These are phyloP conservation scores for Hydroisotoma schaefferi DNA, from an alignment of 2,888 invertebrate genomes.

Conservation along the genomic window DNA sequence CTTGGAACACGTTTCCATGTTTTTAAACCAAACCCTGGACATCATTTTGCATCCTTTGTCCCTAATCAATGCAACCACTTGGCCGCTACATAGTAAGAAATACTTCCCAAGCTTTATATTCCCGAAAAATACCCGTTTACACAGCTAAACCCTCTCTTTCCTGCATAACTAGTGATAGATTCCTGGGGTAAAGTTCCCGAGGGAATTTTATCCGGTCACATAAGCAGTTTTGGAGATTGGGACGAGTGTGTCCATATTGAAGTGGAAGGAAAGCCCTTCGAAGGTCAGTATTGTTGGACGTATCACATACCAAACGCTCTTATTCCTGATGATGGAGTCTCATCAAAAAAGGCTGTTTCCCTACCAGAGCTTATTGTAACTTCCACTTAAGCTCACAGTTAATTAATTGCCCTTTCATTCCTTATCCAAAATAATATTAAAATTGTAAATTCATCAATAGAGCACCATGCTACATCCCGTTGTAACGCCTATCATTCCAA, in stretches of 20 bases:
- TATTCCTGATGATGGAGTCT: not conserved
- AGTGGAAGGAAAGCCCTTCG: not conserved
- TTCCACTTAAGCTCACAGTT: not conserved
- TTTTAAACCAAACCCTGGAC: not conserved
- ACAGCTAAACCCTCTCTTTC: not conserved
- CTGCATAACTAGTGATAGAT: constrained; percentile 39
- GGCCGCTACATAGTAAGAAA: constrained; percentile 10
- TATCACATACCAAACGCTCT: constrained; percentile 1
- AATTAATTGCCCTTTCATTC: not conserved
- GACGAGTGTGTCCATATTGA: constrained; percentile 22
- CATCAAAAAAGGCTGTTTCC: not conserved
- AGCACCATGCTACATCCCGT: not conserved
- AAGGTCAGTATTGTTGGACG: constrained; percentile 2
- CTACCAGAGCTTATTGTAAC: not conserved
- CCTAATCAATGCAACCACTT: not conserved
- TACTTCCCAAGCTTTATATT: not conserved
- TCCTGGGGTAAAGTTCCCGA: constrained; percentile 30
- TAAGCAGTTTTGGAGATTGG: constrained; percentile 21
- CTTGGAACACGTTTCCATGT: not conserved
- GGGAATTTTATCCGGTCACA: constrained; percentile 26
- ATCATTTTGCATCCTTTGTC: not conserved
- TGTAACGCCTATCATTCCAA: not conserved
- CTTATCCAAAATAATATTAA: not conserved
- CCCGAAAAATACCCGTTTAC: too few species aligned
- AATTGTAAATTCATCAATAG: too few species aligned